Percentiles rank a stretch among this genome's conserved stretches.
These are phyloP conservation scores for Pygocentrus nattereri DNA, from an alignment of 2,797 vertebrate genomes.

Conservation along the genomic window DNA sequence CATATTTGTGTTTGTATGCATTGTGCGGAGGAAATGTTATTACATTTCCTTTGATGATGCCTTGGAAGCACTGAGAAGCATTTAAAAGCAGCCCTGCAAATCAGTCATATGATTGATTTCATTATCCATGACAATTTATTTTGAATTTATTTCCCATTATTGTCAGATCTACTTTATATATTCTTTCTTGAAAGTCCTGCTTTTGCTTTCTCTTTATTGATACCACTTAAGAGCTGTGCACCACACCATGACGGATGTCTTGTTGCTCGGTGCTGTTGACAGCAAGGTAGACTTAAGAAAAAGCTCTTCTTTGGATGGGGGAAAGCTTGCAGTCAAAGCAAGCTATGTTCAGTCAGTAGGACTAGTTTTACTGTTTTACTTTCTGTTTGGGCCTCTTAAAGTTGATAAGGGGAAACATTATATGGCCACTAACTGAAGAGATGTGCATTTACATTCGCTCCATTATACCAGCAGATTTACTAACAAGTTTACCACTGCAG, in stretches of 20 bases:
- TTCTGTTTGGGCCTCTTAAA: neutral
- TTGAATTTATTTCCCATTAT: neutral
- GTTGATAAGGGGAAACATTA: neutral
- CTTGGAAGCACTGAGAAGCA: no score
- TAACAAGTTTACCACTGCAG: neutral
- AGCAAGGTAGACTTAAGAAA: neutral
- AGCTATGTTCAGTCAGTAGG: neutral
- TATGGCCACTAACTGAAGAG: neutral
- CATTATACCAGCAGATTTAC: neutral
- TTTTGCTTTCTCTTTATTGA: neutral
- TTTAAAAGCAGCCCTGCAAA: neutral
- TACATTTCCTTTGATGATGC: no score
- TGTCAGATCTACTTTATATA: neutral
- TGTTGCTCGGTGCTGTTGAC: neutral
- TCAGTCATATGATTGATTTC: neutral
- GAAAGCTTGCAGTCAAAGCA: neutral
- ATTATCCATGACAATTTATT: neutral
- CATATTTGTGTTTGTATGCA: neutral
- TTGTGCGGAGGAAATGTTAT: no score
- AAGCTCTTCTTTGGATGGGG: neutral
- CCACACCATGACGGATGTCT: constrained; percentile 24
- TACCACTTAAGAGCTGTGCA: neutral
- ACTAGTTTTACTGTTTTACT: neutral
- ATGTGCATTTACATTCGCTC: neutral
- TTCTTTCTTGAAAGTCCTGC: neutral